phyloP scores from a whole-genome alignment of 30 jellyfish, hydroid and myxozoan genomes.

The Cassiopea andromeda region DNA sequence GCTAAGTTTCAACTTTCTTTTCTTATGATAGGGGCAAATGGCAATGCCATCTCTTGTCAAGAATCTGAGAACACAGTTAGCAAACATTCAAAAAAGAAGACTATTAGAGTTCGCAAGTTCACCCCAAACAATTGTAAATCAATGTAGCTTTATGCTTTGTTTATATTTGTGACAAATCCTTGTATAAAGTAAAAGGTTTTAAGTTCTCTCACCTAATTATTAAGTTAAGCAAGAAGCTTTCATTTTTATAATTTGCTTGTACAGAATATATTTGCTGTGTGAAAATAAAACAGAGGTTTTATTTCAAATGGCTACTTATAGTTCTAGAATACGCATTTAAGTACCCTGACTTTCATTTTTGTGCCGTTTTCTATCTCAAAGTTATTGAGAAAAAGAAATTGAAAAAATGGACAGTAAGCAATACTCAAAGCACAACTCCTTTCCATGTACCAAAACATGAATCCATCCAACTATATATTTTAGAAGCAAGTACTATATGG shows the following conservation, averaged over 20 bases:
- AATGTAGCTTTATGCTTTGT: conserved; percentile 46
- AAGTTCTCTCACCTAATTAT: conserved; percentile 5
- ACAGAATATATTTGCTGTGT: neutral
- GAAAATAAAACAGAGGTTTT: neutral
- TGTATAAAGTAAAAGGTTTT: conserved; percentile 30
- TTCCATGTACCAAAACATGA: no score
- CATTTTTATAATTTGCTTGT: conserved; percentile 14
- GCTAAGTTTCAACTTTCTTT: neutral
- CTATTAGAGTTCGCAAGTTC: conserved; percentile 69
- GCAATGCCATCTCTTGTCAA: neutral
- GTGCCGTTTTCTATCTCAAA: no score
- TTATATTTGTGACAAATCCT: conserved; percentile 13
- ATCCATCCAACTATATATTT: no score
- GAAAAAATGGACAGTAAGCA: no score
- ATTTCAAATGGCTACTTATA: neutral
- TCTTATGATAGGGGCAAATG: conserved; percentile 33
- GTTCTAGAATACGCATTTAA: no score
- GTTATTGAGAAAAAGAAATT: no score
- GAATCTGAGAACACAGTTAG: conserved; percentile 5
- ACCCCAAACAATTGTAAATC: conserved; percentile 77
- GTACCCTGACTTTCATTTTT: no score
- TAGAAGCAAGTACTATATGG: no score
- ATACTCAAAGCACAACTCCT: no score
- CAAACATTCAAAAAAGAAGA: conserved; percentile 51
- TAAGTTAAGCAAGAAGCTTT: neutral